Percentiles rank a stretch among this genome's conserved stretches.
Evolutionary conservation across 1,140 invertebrate genomes (phyloP).

Genomic region (Drosophila parvula): DNA sequence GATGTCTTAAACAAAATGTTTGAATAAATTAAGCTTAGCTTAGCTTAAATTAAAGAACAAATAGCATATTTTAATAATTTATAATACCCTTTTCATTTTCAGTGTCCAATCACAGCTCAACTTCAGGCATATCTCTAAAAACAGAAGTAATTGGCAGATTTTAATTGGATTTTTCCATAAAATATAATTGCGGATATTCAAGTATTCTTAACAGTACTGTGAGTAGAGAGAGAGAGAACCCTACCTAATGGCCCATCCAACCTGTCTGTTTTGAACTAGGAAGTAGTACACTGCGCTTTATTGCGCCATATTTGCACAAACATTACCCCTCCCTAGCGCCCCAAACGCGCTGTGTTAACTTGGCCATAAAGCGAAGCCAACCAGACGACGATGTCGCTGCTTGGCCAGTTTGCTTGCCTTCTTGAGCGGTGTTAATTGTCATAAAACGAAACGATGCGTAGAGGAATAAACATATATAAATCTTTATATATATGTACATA

Average conservation of each 20-base stretch:
- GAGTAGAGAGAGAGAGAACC: constrained; percentile 18
- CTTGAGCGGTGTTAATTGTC: constrained; percentile 71
- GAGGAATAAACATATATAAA: constrained; percentile 43
- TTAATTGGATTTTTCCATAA: constrained; percentile 8
- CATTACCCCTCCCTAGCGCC: constrained; percentile 4
- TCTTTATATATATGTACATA: constrained; percentile 11
- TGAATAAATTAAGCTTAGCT: too few relatives aligned
- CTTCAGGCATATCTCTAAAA: not conserved
- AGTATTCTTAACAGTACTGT: constrained; percentile 33
- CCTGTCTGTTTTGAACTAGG: constrained; percentile 27
- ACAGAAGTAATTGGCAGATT: not conserved
- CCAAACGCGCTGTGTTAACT: constrained; percentile 8
- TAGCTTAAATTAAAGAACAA: too few relatives aligned
- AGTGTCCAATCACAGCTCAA: not conserved
- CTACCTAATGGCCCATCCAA: constrained; percentile 5
- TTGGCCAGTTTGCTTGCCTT: constrained; percentile 45
- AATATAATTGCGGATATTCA: constrained; percentile 33
- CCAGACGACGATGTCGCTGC: constrained; percentile 40
- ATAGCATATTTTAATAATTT: not conserved
- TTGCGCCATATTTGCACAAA: constrained; percentile 56
- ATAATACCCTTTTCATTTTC: not conserved
- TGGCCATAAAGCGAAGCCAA: constrained; percentile 52
- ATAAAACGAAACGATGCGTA: constrained; percentile 76
- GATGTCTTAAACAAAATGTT: too few relatives aligned
- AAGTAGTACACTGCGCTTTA: constrained; percentile 49